Percentiles rank a stretch among this genome's conserved stretches.
phyloP scores from a whole-genome alignment of 2,888 invertebrate species.

The Mesorhabditis belari region DNA sequence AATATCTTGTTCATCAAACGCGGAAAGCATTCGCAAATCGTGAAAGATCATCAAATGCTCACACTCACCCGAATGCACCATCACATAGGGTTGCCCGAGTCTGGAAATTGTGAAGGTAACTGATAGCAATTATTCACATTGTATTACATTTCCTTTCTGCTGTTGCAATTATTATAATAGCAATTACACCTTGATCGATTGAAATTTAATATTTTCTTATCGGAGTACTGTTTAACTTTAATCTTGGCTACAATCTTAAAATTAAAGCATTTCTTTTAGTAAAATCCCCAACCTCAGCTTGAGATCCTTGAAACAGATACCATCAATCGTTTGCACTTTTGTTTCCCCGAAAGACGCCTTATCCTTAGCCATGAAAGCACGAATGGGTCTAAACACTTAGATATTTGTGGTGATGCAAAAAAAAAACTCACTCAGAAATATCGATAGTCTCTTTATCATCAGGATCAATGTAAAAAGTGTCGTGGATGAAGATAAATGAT shows the following conservation, averaged over 20 bases:
- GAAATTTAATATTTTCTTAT: no score
- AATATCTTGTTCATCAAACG: constrained; percentile 33
- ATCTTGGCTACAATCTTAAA: no score
- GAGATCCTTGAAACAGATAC: neutral
- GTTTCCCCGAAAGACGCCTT: neutral
- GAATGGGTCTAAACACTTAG: neutral
- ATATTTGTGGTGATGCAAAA: no score
- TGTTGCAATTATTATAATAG: no score
- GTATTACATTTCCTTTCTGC: no score
- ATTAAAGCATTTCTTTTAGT: no score
- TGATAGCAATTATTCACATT: no score
- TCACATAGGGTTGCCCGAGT: constrained; percentile 33
- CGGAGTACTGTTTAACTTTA: no score
- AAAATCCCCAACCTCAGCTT: neutral
- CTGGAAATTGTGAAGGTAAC: no score
- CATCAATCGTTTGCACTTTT: neutral
- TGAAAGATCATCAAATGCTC: constrained; percentile 43
- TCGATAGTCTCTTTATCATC: neutral
- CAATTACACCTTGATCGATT: no score
- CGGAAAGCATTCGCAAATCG: constrained; percentile 39
- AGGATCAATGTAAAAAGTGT: constrained; percentile 30
- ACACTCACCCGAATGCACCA: constrained; percentile 38
- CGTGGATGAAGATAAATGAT: constrained; percentile 31
- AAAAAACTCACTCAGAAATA: neutral
- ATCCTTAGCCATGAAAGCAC: neutral